Evolutionary conservation across 2,888 invertebrate genomes (phyloP).

Genomic region (Heterodera filipjevi): DNA sequence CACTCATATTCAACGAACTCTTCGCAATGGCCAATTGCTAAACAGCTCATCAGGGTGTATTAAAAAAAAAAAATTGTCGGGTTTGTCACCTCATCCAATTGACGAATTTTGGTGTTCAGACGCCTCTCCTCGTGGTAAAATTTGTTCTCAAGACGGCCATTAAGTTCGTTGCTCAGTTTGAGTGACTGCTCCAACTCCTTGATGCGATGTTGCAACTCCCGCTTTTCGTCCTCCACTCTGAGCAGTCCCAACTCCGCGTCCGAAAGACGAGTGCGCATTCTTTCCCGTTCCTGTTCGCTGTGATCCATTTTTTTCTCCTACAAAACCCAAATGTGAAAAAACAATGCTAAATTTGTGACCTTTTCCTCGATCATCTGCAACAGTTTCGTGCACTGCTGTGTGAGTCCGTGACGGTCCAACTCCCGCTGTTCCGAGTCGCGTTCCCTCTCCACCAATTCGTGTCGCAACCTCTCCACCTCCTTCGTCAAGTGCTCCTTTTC

Average conservation of each 20-base stretch:
- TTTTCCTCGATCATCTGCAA: slow-evolving; percentile 30
- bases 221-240: slow-evolving; percentile 37
- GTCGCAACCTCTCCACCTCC: slow-evolving; percentile 36
- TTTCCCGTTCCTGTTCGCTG: slow-evolving; percentile 40
- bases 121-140: slow-evolving; percentile 40
- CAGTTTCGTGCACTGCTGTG: slow-evolving; percentile 37
- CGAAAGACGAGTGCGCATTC: slow-evolving; percentile 30
- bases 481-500: slow-evolving; percentile 37
- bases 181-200: slow-evolving; percentile 38
- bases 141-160: slow-evolving; percentile 38
- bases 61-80: neutral
- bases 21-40: neutral
- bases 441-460: slow-evolving; percentile 38
- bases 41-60: neutral
- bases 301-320: slow-evolving; percentile 40
- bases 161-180: slow-evolving; percentile 37
- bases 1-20: slow-evolving; percentile 26
- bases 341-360: too few species aligned
- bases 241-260: slow-evolving; percentile 34
- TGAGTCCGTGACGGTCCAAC: slow-evolving; percentile 33
- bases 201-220: slow-evolving; percentile 26
- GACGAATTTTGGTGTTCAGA: slow-evolving; percentile 32
- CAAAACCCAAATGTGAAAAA: slow-evolving; percentile 13
- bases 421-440: slow-evolving; percentile 35
- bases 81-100: slow-evolving; percentile 38